phyloP scores from a whole-genome alignment of 53 echinoderm and acorn worm genomes.

The Stichopus horrens region DNA sequence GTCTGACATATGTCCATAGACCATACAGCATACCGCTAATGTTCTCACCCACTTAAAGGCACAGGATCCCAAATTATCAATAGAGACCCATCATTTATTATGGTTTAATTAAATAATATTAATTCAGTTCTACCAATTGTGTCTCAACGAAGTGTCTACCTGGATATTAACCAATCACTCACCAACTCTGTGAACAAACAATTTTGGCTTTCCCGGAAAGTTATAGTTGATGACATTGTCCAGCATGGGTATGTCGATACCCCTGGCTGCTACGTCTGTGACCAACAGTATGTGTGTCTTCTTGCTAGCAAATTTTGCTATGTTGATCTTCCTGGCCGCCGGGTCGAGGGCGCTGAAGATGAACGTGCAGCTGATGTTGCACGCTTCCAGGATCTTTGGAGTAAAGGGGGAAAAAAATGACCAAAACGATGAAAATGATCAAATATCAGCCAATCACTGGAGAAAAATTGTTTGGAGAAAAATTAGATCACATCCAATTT shows the following conservation, averaged over 20 bases:
- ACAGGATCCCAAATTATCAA: too few species aligned
- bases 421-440: neutral
- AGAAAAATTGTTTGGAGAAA: too few species aligned
- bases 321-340: slow-evolving; percentile 93
- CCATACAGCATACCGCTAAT: too few species aligned
- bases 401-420: neutral
- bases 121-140: too few species aligned
- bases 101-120: too few species aligned
- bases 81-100: too few species aligned
- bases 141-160: too few species aligned
- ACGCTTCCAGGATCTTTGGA: neutral
- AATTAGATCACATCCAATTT: too few species aligned
- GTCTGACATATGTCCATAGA: too few species aligned
- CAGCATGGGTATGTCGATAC: slow-evolving; percentile 97
- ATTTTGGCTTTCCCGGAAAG: slow-evolving; percentile 94
- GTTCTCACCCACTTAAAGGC: too few species aligned
- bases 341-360: slow-evolving; percentile 91
- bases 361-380: slow-evolving; percentile 53
- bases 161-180: slow-evolving; percentile 20
- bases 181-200: slow-evolving; percentile 98
- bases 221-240: slow-evolving; percentile 95
- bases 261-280: slow-evolving; percentile 93
- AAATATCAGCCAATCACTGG: too few species aligned
- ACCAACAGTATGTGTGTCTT: slow-evolving; percentile 92
- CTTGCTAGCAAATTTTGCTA: slow-evolving; percentile 90